Evolutionary conservation across 2,888 invertebrate genomes (phyloP), one percentile per base, ranked within the genome.

Genomic region (Oscheius sp.): DNA sequence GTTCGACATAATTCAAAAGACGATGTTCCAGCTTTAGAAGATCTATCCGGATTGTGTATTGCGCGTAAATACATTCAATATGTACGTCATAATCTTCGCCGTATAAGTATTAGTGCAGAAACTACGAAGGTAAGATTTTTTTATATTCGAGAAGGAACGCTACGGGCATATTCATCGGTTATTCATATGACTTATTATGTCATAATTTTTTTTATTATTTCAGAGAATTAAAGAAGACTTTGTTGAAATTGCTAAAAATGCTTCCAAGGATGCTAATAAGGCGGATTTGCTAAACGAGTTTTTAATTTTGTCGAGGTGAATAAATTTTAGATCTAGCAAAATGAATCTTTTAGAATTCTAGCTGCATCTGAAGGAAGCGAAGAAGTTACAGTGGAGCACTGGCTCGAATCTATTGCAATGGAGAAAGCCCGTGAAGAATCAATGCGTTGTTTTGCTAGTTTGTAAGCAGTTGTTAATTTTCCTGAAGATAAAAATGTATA

Each of bases 101-200:
- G 43, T 12, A 66, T 72, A 16, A 56, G 46, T 29, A 64, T 72
- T 23, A 58, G 55, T 3, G 72, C 43, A 1, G 72, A 72, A 9
- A 66, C 72, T 23, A 66, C 55, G 5, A 55, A 64, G 45, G 72
- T 72, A n/a, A n/a, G n/a, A n/a, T n/a, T n/a, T n/a, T n/a, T n/a
- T n/a, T n/a, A n/a, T n/a, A n/a, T n/a, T n/a, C n/a, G n/a, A n/a
- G n/a, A n/a, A n/a, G n/a, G n/a, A n/a, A n/a, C n/a, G n/a, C n/a
- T n/a, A n/a, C n/a, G n/a, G n/a, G n/a, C n/a, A n/a, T n/a, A n/a
- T n/a, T n/a, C n/a, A n/a, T n/a, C n/a, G n/a, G n/a, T n/a, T n/a
- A n/a, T n/a, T n/a, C n/a, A n/a, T n/a, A n/a, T n/a, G n/a, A n/a
- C n/a, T n/a, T n/a, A n/a, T n/a, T n/a, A n/a, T n/a, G n/a, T n/a